Percentiles rank a stretch among this genome's conserved stretches.
phyloP scores from a whole-genome alignment of 1,140 invertebrate species.

The Ctenoplectra terminalis region DNA sequence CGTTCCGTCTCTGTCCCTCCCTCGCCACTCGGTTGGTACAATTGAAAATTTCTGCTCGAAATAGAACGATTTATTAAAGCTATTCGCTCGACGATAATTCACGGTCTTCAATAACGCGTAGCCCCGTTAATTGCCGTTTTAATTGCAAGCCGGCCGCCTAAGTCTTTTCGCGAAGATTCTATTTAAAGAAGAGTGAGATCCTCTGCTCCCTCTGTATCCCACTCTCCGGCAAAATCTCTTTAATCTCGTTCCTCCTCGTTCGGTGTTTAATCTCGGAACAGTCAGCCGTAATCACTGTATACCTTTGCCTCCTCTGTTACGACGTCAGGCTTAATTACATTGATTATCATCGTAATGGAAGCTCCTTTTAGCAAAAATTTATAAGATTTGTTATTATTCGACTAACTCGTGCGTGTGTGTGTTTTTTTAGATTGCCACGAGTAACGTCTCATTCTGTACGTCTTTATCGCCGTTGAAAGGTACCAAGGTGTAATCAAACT shows the following conservation, averaged over 20 bases:
- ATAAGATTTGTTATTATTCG: neutral
- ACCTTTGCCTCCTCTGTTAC: conserved; percentile 13
- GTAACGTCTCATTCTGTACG: too few species aligned
- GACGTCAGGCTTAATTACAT: conserved; percentile 37
- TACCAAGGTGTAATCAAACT: too few species aligned
- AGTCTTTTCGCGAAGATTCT: conserved; percentile 7
- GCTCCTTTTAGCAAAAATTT: neutral
- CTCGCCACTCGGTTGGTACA: too few species aligned
- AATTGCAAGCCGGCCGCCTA: conserved; percentile 18
- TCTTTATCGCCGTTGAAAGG: too few species aligned
- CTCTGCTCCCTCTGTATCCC: neutral
- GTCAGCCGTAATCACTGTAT: conserved; percentile 36
- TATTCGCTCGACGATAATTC: neutral
- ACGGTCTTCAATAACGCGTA: conserved; percentile 22
- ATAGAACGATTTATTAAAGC: conserved; percentile 16
- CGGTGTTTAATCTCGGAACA: conserved; percentile 35
- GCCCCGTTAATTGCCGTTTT: conserved; percentile 39
- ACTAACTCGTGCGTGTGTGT: neutral
- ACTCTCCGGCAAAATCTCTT: neutral
- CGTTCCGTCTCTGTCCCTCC: too few species aligned
- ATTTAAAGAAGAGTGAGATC: conserved; percentile 22
- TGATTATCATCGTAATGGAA: conserved; percentile 20
- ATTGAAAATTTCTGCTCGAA: conserved; percentile 19
- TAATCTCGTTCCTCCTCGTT: neutral
- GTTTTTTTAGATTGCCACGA: too few species aligned